Percentiles rank a stretch among this genome's conserved stretches.
These are phyloP conservation scores for Microtus richardsoni DNA, from an alignment of 2,113 vertebrate species.

Conservation along the genomic window DNA sequence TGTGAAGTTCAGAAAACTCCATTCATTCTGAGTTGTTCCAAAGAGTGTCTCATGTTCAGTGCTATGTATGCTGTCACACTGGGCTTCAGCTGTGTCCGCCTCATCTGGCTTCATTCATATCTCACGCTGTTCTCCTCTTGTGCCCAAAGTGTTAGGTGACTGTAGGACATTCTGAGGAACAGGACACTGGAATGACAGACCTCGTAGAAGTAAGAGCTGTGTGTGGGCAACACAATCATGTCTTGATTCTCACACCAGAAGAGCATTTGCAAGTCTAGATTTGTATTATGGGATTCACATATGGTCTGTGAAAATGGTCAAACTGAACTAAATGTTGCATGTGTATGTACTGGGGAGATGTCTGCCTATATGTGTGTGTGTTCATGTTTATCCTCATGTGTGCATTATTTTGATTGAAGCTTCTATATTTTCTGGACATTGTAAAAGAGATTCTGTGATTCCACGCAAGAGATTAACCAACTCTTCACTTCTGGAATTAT, in stretches of 20 bases:
- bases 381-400: not conserved
- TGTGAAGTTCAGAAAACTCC: not conserved
- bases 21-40: not conserved
- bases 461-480: not conserved
- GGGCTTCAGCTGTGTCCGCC: conserved; percentile 77
- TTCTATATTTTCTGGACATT: conserved; percentile 10
- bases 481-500: not conserved
- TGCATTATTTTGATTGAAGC: not conserved
- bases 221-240: not conserved
- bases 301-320: not conserved
- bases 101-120: not conserved
- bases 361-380: not conserved
- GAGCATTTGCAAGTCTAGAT: not conserved
- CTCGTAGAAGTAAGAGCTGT: conserved; percentile 64
- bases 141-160: conserved; percentile 64
- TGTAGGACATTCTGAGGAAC: conserved; percentile 88
- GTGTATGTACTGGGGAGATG: not conserved
- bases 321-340: not conserved
- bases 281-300: not conserved
- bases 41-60: not conserved
- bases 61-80: conserved; percentile 87
- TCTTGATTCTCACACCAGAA: not conserved
- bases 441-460: not conserved
- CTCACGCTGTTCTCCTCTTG: not conserved
- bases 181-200: conserved; percentile 89